Evolutionary conservation across 2,797 vertebrate species (phyloP).

Genomic region (Aratinga solstitialis): DNA sequence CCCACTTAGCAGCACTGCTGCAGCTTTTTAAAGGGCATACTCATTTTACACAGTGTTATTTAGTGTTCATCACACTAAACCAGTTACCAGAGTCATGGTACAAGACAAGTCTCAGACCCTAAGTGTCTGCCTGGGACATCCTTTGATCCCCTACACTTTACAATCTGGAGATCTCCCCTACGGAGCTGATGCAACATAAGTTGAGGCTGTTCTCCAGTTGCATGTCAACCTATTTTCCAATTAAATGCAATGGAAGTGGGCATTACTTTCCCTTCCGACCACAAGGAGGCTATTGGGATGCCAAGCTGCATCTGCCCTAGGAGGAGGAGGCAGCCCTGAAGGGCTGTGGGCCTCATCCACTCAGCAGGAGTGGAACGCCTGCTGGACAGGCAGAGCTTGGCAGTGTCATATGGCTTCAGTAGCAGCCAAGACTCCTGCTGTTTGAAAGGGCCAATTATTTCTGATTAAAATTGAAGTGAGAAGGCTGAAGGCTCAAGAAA

Average conservation of each 20-base stretch:
- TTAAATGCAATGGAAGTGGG: neutral
- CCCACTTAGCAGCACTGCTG: neutral
- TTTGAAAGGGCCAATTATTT: neutral
- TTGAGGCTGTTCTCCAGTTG: neutral
- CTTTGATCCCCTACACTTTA: neutral
- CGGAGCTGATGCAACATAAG: neutral
- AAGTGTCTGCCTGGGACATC: neutral
- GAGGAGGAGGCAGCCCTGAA: neutral
- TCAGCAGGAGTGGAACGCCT: neutral
- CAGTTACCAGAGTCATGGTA: neutral
- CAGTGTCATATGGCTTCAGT: neutral
- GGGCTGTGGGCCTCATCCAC: fast-evolving
- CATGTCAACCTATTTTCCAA: neutral
- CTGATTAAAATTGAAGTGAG: neutral
- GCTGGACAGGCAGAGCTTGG: neutral
- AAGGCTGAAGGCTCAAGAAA: neutral
- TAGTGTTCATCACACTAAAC: neutral
- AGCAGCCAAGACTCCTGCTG: neutral
- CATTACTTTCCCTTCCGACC: neutral
- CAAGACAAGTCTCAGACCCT: neutral
- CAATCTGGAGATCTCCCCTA: neutral
- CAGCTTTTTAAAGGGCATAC: neutral
- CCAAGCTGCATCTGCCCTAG: neutral
- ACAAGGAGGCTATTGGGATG: neutral
- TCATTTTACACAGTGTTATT: neutral